Conservation (phyloP, 2,797 vertebrate genomes). For the Rhyacichthys aspro region DNA sequence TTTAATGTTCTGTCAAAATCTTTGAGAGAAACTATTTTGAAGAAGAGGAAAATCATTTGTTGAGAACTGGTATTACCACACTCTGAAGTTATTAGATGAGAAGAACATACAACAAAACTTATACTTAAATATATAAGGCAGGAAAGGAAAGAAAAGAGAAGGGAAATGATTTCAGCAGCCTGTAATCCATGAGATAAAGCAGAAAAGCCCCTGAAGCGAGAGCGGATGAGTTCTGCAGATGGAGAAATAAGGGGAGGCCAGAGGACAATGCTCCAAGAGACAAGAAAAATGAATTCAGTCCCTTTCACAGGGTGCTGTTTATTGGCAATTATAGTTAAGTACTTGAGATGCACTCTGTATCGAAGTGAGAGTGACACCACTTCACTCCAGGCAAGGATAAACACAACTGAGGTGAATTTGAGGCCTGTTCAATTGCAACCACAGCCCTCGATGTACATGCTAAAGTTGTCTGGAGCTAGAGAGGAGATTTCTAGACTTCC, state of each 20-base stretch:
- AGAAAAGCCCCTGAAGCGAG: constrained; percentile 39
- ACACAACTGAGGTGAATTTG: constrained; percentile 40
- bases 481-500: constrained; percentile 14
- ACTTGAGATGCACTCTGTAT: constrained; percentile 51
- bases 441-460: not conserved
- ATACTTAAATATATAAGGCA: constrained; percentile 10
- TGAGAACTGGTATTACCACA: not conserved
- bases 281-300: constrained; percentile 56
- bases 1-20: constrained; percentile 9
- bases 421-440: constrained; percentile 31
- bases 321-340: constrained; percentile 73
- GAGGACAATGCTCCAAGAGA: constrained; percentile 40
- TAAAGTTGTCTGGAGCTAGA: constrained; percentile 6
- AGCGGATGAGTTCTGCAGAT: constrained; percentile 40
- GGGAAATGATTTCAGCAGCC: constrained; percentile 10
- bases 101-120: constrained; percentile 14
- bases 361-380: constrained; percentile 53
- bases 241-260: constrained; percentile 32
- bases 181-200: constrained; percentile 50
- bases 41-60: constrained; percentile 1
- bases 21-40: not conserved
- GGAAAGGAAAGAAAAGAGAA: constrained; percentile 1
- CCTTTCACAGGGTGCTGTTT: constrained; percentile 61
- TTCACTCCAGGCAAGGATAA: constrained; percentile 49
- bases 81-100: not conserved